Evolutionary conservation across 2,888 invertebrate species (phyloP), one percentile per base, ranked within the genome.

Genomic region (Arge pagana): DNA sequence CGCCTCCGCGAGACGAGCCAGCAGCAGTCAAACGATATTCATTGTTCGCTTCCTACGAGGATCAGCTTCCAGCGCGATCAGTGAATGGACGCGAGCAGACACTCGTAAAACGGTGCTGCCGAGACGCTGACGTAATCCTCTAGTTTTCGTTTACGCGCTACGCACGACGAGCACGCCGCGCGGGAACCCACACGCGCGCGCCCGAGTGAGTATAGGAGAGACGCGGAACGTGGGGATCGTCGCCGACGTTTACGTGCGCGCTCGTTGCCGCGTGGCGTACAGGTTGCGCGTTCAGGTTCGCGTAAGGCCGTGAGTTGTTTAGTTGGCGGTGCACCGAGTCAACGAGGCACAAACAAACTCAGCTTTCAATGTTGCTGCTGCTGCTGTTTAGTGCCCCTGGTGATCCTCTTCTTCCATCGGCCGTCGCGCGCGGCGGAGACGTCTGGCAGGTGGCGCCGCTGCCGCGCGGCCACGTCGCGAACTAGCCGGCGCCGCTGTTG

Each of bases 241-340:
- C 8, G 31, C 13, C 10, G 11, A 23, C 45, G 45, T 24, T 45
- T 30, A 45, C 45, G 45, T 35, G 45, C 31, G 33, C 45, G 45
- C n/a, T 45, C 31, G 45, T 45, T 33, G 33, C 35, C 30, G 33
- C 7, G 10, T 11, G 33, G n/a, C 7, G 16, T 23, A 21, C 45
- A 45, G 45, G 45, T 33, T 45, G 45, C 31, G 33, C 45, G n/a
- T n/a, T 24, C 31, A 45, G 45, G 31, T 45, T 45, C 45, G 45
- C 45, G 45, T 45, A 35, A 45, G 45, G 45, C 45, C 45, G 45
- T 45, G 31, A 35, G 35, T 35, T 45, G 35, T 15, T 16, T 26
- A 6, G 16, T 30, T n/a, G n/a, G 6, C 8, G 13, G 30, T 4
- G 16, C 18, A 10, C 15, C 28, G 40, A 40, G 26, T 26, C 24